These are phyloP conservation scores for Crambe crambe DNA, from an alignment of 37 sponge, comb jelly and placozoan genomes.

Conservation along the genomic window DNA sequence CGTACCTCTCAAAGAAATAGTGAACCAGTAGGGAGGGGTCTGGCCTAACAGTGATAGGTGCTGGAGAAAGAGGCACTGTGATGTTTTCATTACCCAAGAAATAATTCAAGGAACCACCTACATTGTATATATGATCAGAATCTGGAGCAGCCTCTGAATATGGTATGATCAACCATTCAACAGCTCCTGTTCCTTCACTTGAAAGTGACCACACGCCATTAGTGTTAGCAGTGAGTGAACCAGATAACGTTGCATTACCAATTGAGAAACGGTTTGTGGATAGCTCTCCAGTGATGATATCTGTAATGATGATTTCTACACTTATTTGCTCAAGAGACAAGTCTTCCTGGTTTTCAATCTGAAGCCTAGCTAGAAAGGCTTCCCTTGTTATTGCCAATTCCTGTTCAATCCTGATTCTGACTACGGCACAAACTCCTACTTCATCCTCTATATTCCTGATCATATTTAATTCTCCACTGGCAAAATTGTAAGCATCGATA, in stretches of 20 bases:
- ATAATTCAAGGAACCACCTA: constrained; percentile 24
- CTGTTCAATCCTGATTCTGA: not conserved
- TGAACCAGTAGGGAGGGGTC: constrained; percentile 37
- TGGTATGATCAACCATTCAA: constrained; percentile 40
- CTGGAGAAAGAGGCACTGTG: constrained; percentile 31
- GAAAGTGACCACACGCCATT: constrained; percentile 1
- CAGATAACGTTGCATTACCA: constrained; percentile 23
- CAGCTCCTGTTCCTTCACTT: constrained; percentile 18
- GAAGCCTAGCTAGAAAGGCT: too few relatives aligned
- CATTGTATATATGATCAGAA: constrained; percentile 12
- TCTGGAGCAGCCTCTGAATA: constrained; percentile 42
- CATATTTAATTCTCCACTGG: not conserved
- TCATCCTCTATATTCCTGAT: constrained; percentile 18
- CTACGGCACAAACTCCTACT: constrained; percentile 24
- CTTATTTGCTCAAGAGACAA: too few relatives aligned
- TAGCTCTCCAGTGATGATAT: too few relatives aligned
- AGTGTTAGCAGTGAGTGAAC: constrained; percentile 3
- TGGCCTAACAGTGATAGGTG: constrained; percentile 29
- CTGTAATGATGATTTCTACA: too few relatives aligned
- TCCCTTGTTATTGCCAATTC: too few relatives aligned
- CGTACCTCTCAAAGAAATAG: too few relatives aligned
- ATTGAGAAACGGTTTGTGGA: constrained; percentile 22
- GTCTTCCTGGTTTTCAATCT: too few relatives aligned
- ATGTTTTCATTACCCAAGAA: constrained; percentile 23
- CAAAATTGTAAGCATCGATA: constrained; percentile 32